Conservation (phyloP, 2,888 invertebrate species). For the Xylota segnis region DNA sequence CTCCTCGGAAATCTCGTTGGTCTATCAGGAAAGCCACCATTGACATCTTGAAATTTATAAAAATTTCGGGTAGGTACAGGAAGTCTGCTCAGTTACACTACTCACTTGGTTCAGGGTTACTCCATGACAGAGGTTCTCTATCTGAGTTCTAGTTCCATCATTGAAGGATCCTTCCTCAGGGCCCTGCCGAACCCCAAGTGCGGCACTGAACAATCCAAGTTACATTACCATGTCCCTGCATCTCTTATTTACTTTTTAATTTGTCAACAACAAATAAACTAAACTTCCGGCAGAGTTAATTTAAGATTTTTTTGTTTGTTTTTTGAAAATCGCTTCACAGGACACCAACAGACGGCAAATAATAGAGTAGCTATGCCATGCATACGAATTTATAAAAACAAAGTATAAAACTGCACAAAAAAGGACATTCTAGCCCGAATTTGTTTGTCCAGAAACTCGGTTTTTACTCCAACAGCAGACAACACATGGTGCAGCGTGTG, state of each 20-base stretch:
- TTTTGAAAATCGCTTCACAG: slow-evolving; percentile 1
- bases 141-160: no score
- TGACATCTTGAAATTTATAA: no score
- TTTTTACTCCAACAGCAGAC: slow-evolving; percentile 44
- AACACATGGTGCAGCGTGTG: slow-evolving; percentile 64
- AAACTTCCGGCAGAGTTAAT: slow-evolving; percentile 43
- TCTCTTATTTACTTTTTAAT: background rate
- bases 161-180: no score
- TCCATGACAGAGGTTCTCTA: no score
- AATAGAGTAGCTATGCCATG: slow-evolving; percentile 7
- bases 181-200: background rate
- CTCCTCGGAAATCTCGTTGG: no score
- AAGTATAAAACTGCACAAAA: slow-evolving; percentile 3
- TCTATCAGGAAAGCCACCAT: no score
- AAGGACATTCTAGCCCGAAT: slow-evolving; percentile 1
- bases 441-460: slow-evolving; percentile 20
- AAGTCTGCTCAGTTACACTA: no score
- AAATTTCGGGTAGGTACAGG: no score
- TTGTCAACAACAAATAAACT: slow-evolving; percentile 33
- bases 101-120: no score
- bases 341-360: slow-evolving; percentile 21
- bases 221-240: background rate
- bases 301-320: slow-evolving; percentile 9
- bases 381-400: slow-evolving; percentile 10
- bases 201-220: background rate